Percentiles rank a stretch among this genome's conserved stretches.
Conservation (phyloP, 1,140 invertebrate genomes). For the Microplitis mediator region DNA sequence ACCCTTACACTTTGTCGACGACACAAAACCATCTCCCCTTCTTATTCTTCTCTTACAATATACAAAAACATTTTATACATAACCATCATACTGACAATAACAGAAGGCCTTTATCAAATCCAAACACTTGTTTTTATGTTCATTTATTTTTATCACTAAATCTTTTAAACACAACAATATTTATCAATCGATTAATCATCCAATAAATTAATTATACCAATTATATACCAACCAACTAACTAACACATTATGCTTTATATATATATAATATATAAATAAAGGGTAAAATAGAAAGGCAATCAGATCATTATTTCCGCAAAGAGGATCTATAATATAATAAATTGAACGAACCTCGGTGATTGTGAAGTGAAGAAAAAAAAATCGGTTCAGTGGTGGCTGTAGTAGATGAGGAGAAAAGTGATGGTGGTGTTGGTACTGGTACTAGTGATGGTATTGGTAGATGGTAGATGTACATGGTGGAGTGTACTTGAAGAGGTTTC, state of each 20-base stretch:
- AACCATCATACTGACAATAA: no score
- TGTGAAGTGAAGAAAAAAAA: not conserved
- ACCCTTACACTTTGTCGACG: not conserved
- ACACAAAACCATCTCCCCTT: no score
- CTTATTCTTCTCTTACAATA: no score
- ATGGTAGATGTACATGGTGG: not conserved
- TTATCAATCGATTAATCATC: no score
- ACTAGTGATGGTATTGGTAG: not conserved
- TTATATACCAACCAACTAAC: no score
- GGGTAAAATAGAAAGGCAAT: not conserved
- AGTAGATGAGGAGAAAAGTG: not conserved
- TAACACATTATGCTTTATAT: no score
- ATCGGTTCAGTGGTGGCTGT: not conserved
- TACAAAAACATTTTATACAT: no score
- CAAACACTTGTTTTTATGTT: no score
- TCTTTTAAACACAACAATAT: no score
- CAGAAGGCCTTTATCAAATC: no score
- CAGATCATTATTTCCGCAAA: not conserved
- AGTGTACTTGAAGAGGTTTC: conserved; percentile 17
- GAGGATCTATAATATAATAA: not conserved
- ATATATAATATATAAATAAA: not conserved
- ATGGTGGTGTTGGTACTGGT: not conserved
- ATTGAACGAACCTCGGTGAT: not conserved
- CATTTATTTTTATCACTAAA: no score
- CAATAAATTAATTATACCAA: no score